These are phyloP conservation scores for Microtus oregoni DNA, from an alignment of 2,113 vertebrate genomes.

Conservation along the genomic window DNA sequence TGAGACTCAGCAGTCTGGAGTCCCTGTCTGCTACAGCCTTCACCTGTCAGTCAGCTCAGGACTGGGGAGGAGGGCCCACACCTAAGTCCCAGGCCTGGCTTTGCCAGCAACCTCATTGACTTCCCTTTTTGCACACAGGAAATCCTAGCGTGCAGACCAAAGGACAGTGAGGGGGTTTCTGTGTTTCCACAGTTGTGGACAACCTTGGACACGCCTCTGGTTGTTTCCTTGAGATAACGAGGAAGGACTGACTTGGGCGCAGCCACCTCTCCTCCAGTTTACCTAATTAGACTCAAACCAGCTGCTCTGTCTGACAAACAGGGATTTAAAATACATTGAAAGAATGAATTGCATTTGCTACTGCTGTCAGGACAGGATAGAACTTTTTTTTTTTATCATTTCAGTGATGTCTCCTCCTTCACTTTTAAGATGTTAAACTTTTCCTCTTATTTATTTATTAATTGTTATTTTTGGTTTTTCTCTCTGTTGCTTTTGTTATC, in stretches of 20 bases:
- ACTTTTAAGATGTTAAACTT: not conserved
- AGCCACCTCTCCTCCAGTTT: conserved; percentile 47
- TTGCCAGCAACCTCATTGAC: not conserved
- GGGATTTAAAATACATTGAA: conserved; percentile 11
- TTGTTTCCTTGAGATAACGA: conserved; percentile 68
- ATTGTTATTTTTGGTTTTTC: not conserved
- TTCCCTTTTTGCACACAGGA: conserved; percentile 16
- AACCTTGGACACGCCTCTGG: conserved; percentile 62
- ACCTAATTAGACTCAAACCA: conserved; percentile 50
- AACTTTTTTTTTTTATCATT: conserved; percentile 37
- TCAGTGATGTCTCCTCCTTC: not conserved
- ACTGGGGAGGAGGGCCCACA: not conserved
- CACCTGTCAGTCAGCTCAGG: not conserved
- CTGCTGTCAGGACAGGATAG: not conserved
- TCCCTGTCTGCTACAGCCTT: not conserved
- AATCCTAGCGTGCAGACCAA: conserved; percentile 5
- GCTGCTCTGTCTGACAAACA: conserved; percentile 5
- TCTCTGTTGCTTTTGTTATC: not conserved
- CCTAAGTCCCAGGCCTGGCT: not conserved
- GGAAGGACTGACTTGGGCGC: conserved; percentile 14
- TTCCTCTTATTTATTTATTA: not conserved
- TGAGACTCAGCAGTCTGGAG: not conserved
- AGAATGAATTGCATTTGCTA: not conserved
- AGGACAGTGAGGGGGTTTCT: not conserved
- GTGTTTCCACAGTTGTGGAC: conserved; percentile 4